Evolutionary conservation across 1,140 invertebrate species (phyloP).

Genomic region (Tribolium madens): DNA sequence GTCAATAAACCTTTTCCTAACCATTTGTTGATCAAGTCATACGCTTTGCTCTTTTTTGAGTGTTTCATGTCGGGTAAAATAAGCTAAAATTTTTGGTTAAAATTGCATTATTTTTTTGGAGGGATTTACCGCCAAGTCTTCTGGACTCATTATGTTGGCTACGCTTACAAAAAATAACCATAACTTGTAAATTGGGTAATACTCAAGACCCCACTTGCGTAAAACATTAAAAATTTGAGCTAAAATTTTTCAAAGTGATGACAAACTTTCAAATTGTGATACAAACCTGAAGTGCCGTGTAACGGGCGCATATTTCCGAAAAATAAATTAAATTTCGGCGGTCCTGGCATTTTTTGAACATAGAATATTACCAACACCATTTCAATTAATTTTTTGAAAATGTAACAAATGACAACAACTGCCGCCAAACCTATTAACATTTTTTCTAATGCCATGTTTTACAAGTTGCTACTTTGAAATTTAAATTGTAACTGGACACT

Average conservation of each 20-base stretch:
- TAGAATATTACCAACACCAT: background rate
- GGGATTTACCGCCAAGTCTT: conserved; percentile 12
- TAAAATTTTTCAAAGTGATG: background rate
- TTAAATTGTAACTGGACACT: too few relatives aligned
- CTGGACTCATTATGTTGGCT: background rate
- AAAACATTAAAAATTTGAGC: background rate
- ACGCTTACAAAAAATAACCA: background rate
- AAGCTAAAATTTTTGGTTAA: background rate
- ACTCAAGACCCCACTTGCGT: background rate
- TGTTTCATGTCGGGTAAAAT: background rate
- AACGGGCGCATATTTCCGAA: background rate
- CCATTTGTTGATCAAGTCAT: conserved; percentile 54
- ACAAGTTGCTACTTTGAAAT: too few relatives aligned
- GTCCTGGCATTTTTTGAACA: background rate
- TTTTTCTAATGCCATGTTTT: background rate
- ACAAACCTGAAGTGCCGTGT: background rate
- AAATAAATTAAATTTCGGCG: background rate
- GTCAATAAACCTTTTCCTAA: conserved; percentile 1
- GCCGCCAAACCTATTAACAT: background rate
- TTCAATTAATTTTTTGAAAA: background rate
- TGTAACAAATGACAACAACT: background rate
- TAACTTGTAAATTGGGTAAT: conserved; percentile 12
- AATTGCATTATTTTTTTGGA: background rate
- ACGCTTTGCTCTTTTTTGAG: background rate
- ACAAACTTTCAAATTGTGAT: background rate